phyloP scores from a whole-genome alignment of 2,113 vertebrate genomes.

The Xyrauchen texanus region DNA sequence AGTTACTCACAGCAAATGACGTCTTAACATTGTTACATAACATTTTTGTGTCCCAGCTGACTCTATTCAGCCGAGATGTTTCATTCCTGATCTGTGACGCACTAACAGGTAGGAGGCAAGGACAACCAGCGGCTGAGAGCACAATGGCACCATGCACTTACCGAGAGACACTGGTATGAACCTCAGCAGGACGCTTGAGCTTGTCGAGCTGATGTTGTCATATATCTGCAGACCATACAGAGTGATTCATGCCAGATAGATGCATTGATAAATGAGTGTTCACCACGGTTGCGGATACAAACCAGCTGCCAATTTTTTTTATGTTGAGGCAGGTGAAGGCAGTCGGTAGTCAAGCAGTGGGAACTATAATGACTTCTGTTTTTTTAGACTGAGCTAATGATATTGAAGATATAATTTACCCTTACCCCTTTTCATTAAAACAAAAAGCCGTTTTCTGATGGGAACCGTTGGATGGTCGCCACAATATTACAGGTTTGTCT shows the following conservation, averaged over 20 bases:
- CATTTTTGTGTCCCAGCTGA: constrained; percentile 24
- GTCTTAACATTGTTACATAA: constrained; percentile 34
- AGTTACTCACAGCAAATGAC: constrained; percentile 1
- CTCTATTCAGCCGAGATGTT: constrained; percentile 29
- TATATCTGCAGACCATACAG: not conserved
- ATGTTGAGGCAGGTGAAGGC: too few species aligned
- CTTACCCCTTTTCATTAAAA: too few species aligned
- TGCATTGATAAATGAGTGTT: too few species aligned
- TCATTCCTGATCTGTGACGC: constrained; percentile 42
- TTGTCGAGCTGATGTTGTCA: constrained; percentile 6
- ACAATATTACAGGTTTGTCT: too few species aligned
- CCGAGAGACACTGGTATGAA: constrained; percentile 6
- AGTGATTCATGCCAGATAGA: not conserved
- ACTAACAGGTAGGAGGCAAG: constrained; percentile 48
- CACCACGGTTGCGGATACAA: too few species aligned
- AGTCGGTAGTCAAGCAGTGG: too few species aligned
- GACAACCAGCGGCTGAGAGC: constrained; percentile 18
- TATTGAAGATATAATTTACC: too few species aligned
- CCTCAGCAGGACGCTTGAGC: constrained; percentile 22
- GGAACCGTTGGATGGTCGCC: too few species aligned
- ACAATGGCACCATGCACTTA: constrained; percentile 34
- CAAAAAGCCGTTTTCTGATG: too few species aligned
- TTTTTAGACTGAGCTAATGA: too few species aligned
- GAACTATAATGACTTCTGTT: too few species aligned
- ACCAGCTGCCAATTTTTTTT: too few species aligned